Conservation (phyloP, 2,797 vertebrate genomes). For the Apogon talboti region DNA sequence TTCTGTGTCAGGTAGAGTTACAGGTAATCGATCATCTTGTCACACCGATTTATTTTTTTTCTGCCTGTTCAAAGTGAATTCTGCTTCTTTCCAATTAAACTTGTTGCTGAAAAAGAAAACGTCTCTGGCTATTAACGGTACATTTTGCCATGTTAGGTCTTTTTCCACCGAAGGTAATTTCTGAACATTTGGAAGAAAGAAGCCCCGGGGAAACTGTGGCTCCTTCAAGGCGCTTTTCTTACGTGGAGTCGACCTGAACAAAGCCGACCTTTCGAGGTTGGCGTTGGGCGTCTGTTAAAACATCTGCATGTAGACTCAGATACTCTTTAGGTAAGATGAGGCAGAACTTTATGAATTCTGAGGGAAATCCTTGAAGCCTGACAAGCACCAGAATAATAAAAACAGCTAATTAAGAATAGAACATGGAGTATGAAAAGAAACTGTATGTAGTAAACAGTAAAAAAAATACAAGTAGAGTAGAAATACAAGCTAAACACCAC, state of each 20-base stretch:
- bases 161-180: conserved; percentile 75
- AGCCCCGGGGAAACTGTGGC: conserved; percentile 62
- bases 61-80: conserved; percentile 87
- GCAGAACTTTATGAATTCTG: too few relatives aligned
- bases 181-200: conserved; percentile 70
- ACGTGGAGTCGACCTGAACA: conserved; percentile 60
- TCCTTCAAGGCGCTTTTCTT: conserved; percentile 59
- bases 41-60: conserved; percentile 87
- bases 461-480: too few relatives aligned
- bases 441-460: too few relatives aligned
- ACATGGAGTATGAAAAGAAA: too few relatives aligned
- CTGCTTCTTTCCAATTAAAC: conserved; percentile 90
- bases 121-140: conserved; percentile 83
- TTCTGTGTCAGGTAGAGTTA: conserved; percentile 95
- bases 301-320: conserved; percentile 13
- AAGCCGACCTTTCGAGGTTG: conserved; percentile 38
- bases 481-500: too few relatives aligned
- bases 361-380: too few relatives aligned
- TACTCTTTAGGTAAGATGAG: conserved; percentile 7
- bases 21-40: conserved; percentile 96
- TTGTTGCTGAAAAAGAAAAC: conserved; percentile 86
- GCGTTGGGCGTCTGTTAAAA: conserved; percentile 23
- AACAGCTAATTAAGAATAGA: too few relatives aligned
- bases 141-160: conserved; percentile 81
- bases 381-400: too few relatives aligned